Percentiles rank a stretch among this genome's conserved stretches.
Evolutionary conservation across 2,888 invertebrate genomes (phyloP).

Genomic region (Syrista parreyssii): DNA sequence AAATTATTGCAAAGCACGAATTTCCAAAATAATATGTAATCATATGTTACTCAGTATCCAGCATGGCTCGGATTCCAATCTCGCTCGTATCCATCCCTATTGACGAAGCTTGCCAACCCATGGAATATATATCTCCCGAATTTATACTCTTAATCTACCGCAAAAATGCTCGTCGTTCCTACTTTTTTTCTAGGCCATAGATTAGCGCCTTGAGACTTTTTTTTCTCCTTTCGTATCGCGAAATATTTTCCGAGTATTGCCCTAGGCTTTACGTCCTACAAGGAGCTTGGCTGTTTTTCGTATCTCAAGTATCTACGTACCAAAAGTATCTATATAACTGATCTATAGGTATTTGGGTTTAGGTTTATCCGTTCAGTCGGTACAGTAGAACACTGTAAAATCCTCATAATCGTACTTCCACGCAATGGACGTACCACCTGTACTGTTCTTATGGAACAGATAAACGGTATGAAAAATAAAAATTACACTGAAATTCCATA

Average conservation of each 20-base stretch:
- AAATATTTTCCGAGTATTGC: not conserved
- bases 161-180: conserved; percentile 17
- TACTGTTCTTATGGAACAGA: not conserved
- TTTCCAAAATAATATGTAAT: not conserved
- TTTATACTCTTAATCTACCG: conserved; percentile 33
- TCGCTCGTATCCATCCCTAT: not conserved
- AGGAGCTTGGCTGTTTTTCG: not conserved
- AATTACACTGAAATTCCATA: not conserved
- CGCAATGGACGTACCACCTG: not conserved
- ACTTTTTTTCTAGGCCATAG: conserved; percentile 19
- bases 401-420: not conserved
- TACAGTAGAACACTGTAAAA: not conserved
- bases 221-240: not conserved
- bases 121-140: conserved; percentile 24
- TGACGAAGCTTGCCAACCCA: not conserved
- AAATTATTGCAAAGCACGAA: not conserved
- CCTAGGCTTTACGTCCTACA: not conserved
- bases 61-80: not conserved
- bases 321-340: not conserved
- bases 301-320: not conserved
- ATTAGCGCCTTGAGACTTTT: conserved; percentile 13
- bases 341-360: not conserved
- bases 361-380: not conserved
- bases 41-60: not conserved
- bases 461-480: not conserved